Conservation (phyloP, 2,888 invertebrate genomes). For the Drosophila suboccidentalis region DNA sequence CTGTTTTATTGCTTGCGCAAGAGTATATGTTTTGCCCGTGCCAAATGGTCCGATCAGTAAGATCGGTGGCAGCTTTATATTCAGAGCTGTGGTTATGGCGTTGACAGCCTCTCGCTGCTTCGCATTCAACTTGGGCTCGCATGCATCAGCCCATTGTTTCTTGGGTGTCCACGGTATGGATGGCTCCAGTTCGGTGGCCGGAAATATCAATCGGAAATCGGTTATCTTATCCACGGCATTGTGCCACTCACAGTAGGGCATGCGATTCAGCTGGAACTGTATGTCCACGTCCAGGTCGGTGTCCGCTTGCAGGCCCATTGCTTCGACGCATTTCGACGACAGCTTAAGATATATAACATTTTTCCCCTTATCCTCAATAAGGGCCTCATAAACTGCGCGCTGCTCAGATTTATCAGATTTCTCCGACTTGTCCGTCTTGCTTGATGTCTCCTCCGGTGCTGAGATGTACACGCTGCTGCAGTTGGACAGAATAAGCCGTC, state of each 20-base stretch:
- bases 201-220: slow-evolving; percentile 90
- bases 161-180: slow-evolving; percentile 90
- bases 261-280: slow-evolving; percentile 92
- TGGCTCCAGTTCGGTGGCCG: slow-evolving; percentile 88
- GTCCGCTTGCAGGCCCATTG: slow-evolving; percentile 88
- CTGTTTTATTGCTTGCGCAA: slow-evolving; percentile 91
- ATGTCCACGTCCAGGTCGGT: slow-evolving; percentile 90
- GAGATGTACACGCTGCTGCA: slow-evolving; percentile 90
- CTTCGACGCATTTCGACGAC: slow-evolving; percentile 89
- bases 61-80: slow-evolving; percentile 89
- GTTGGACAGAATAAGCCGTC: slow-evolving; percentile 91
- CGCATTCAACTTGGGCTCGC: slow-evolving; percentile 89
- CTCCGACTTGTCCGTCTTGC: slow-evolving; percentile 60
- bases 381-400: slow-evolving; percentile 89
- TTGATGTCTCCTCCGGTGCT: slow-evolving; percentile 74
- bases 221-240: slow-evolving; percentile 92
- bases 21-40: slow-evolving; percentile 94
- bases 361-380: slow-evolving; percentile 93
- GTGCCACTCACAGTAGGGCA: slow-evolving; percentile 94
- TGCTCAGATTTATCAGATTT: slow-evolving; percentile 45
- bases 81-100: slow-evolving; percentile 90
- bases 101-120: slow-evolving; percentile 93
- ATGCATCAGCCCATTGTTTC: slow-evolving; percentile 89
- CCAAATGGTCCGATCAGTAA: slow-evolving; percentile 93
- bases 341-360: slow-evolving; percentile 91